Base-by-base conservation (phyloP, 1,140 invertebrate species). In the Ladona fulva region DNA sequence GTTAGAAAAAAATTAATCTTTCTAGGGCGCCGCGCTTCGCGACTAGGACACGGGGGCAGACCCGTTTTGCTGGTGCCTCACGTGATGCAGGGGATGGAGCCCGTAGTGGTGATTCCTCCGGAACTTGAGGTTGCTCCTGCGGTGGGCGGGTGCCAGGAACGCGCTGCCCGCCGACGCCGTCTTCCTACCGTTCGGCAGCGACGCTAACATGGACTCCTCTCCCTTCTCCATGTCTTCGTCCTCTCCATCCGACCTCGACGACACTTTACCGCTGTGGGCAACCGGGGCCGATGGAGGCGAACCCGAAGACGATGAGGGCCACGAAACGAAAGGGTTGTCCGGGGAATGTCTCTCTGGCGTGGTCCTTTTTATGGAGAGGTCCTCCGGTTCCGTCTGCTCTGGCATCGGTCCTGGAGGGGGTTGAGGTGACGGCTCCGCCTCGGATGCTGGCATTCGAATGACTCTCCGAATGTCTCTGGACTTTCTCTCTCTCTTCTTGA, bases 321-420 rank as follows among this genome's bases (percentile, higher is more conserved):
- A 66, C 16, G 52, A 22, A 12, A 37, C 29, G 29, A 37, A 37
- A 8, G 29, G 29, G 29, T 37, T 37, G 16, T 66, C 52, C 16
- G 52, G 52, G 52, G 52, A 66, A 12, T 16, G 52, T 12, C 52
- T 22, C 12, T 37, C 29, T 12, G 52, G 52, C 5, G 52, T 22
- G 52, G 52, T 37, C 0, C 81, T 81, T 78, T 85, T 81, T 88
- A 93, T 91, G 10, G 91, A 92, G 24, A 96, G 85, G 83, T 96
- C 94, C 83, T 96, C 94, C 0, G 95, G 95, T 83, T 96, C 94
- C 0, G 94, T 95, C 84, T 96, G 94, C 83, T 94, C 94, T 0
- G 93, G 93, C 6, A 91, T 81, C 24, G 84, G 84, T 42, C 84
- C 83, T 83, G 84, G 81, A 83, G 83, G 83, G 83, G 84, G 82